Evolutionary conservation across 2,797 vertebrate species (phyloP), one percentile per base, ranked within the genome.

Genomic region (Onychomys arenicola): DNA sequence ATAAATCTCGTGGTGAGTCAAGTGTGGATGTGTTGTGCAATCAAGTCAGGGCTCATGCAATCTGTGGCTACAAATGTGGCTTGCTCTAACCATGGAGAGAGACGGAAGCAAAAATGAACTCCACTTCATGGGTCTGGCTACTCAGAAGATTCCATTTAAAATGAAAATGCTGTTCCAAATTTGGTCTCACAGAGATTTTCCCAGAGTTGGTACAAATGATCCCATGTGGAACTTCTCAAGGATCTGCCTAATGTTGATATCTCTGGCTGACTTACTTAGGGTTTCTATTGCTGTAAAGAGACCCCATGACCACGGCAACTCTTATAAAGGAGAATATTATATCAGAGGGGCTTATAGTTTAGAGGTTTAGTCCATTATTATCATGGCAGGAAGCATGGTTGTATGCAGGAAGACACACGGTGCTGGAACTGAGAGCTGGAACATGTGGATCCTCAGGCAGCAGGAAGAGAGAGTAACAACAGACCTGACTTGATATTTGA

Each of bases 221-320:
- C 34, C 34, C 95, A 76, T 10, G 77, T 94, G 52, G 73, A 21
- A 93, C 85, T 93, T 91, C 77, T 78, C 57, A 97, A 81, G 25
- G 17, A 57, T 86, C 10, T 55, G 7, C 12, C 46, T 92, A 61
- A 46, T 17, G 52, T 6, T 43, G 37, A 34, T n/a, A 87, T 23
- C n/a, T 16, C 92, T 9, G 40, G 34, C 4, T 63, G 27, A 63
- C 2, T 21, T 7, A 19, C 91, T 84, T 29, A 21, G 43, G 32
- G 29, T 65, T 65, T 43, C 37, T 63, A 63, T 11, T 46, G 29
- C 29, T 84, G 1, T 32, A 29, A 65, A 23, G 61, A 2, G 17
- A 65, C 17, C 23, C 29, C 10, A 84, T 2, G 5, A 46, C 10
- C 61, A 85, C 6, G 23, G 11, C 5, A n/a, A 85, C 29, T 67